Base-by-base conservation (phyloP, 2,113 vertebrate genomes). In the Eulacestoma nigropectus region DNA sequence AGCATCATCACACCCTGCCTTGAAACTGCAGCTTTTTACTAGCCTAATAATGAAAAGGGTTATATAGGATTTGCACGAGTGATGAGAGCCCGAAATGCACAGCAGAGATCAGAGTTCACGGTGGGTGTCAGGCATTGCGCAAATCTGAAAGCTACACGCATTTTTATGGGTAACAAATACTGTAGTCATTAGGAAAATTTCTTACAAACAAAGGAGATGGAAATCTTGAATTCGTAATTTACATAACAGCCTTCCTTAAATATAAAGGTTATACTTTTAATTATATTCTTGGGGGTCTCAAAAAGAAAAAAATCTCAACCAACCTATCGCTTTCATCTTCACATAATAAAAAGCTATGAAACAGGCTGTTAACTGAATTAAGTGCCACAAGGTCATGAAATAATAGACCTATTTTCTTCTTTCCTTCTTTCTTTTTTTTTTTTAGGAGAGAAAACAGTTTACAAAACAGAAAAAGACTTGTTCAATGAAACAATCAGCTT, bases 401-500 rank as follows among this genome's bases (percentile, higher is more conserved):
- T 83, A 90, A 85, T 95, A 84, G 77, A 87, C 80, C 85, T 93
- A 44, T 84, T 87, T 92, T 94, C 44, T 72, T 75, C 21, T 87
- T 65, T 57, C 74, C 29, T 70, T 79, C 9, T 42, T 73, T 69
- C 12, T 47, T 47, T 47, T 47, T 47, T 47, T 47, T 47, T 70
- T 91, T 2, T 20, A 91, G 63, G 74, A 83, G 89, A 95, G 86
- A 97, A 97, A 98, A 97, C 91, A 97, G 96, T 97, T 96, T 97
- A 98, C 91, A 96, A 98, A 98, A 97, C 94, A 98, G 95, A 96
- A 97, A 97, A 96, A 84, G 88, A 76, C 90, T 96, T 97, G 97
- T 97, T 98, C 97, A 96, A 91, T 95, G 95, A 96, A 97, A 97
- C 88, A 98, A 98, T 96, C 90, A 91, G 90, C 95, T 98, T 98